Evolutionary conservation across 1,140 invertebrate genomes (phyloP).

Genomic region (Brachionus koreanus): DNA sequence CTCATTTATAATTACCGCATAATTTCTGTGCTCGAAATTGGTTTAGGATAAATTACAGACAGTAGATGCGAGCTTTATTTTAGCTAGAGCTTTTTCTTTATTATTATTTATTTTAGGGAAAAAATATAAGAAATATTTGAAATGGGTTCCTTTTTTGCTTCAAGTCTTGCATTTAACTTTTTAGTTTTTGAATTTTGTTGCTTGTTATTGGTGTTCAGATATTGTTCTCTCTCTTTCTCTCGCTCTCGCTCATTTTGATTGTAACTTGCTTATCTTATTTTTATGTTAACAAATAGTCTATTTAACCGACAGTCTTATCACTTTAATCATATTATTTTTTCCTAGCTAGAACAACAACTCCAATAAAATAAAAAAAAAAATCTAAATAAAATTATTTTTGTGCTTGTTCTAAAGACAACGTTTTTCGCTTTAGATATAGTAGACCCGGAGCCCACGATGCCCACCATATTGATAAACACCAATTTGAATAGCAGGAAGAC

Average conservation of each 20-base stretch:
- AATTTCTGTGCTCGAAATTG: not conserved
- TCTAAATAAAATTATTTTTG: conserved; percentile 10
- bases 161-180: not conserved
- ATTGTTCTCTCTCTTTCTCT: conserved; percentile 16
- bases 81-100: not conserved
- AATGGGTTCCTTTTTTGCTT: conserved; percentile 29
- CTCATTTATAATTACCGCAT: conserved; percentile 28
- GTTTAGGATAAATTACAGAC: conserved; percentile 31
- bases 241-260: not conserved
- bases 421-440: not conserved
- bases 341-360: conserved; percentile 30
- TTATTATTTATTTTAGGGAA: not conserved
- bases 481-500: not conserved
- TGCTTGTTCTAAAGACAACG: not conserved
- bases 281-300: conserved; percentile 42
- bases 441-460: not conserved
- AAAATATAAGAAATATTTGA: conserved; percentile 11
- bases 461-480: conserved; percentile 26
- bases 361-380: not conserved
- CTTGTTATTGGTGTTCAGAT: conserved; percentile 22
- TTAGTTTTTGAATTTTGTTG: conserved; percentile 25
- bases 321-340: conserved; percentile 42
- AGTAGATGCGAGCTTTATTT: not conserved
- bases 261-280: conserved; percentile 43
- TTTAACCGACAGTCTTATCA: conserved; percentile 44